Evolutionary conservation across 2,113 vertebrate genomes (phyloP).

Genomic region (Centrocercus urophasianus): DNA sequence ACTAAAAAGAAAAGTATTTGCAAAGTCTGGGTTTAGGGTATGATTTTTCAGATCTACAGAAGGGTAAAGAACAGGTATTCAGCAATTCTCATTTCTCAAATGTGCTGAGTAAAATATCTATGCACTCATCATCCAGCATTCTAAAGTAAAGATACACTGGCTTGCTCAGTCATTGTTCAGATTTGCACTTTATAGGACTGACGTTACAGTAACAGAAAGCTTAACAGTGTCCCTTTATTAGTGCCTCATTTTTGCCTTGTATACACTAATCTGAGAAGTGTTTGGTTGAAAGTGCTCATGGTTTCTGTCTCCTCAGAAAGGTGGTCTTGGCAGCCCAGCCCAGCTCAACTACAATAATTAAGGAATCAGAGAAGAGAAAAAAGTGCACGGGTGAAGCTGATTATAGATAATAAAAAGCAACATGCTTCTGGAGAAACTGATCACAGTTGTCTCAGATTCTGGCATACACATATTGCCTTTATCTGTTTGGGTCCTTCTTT

Average conservation of each 20-base stretch:
- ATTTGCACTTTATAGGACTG: not conserved
- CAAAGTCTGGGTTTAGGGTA: conserved; percentile 26
- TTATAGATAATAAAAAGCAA: not conserved
- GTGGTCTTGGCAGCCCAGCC: not conserved
- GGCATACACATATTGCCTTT: not conserved
- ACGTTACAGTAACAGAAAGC: not conserved
- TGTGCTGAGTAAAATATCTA: not conserved
- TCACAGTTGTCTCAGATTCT: not conserved
- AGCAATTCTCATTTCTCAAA: conserved; percentile 21
- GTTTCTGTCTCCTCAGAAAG: not conserved
- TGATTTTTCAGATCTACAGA: conserved; percentile 17
- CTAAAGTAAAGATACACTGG: not conserved
- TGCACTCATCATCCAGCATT: not conserved
- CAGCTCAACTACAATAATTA: not conserved
- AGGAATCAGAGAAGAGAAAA: not conserved
- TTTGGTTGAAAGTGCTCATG: not conserved
- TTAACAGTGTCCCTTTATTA: not conserved
- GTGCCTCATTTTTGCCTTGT: not conserved
- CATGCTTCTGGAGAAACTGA: not conserved
- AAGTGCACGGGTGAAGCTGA: not conserved
- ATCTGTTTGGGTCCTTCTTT: not conserved
- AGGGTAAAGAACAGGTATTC: not conserved
- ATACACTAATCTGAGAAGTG: not conserved
- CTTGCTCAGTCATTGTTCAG: conserved; percentile 1
- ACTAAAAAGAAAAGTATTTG: conserved; percentile 16